These are phyloP conservation scores for Platycercus adscitus DNA, from an alignment of 2,113 vertebrate species.

Conservation along the genomic window DNA sequence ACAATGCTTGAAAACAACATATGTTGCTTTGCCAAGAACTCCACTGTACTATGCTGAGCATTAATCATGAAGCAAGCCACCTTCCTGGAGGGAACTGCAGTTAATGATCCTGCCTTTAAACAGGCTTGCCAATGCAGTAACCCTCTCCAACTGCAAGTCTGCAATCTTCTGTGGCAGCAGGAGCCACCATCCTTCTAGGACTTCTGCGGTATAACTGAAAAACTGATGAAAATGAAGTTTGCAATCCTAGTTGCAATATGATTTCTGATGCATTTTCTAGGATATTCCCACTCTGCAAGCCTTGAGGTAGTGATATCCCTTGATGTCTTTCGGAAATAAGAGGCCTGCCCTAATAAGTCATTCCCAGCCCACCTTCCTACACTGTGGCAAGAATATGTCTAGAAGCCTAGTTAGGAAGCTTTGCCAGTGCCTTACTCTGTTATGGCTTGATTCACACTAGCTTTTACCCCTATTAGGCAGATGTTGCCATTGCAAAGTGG, in stretches of 20 bases:
- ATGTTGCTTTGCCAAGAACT: constrained; percentile 12
- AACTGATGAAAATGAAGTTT: not conserved
- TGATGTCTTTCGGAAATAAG: not conserved
- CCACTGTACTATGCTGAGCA: not conserved
- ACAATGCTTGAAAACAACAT: not conserved
- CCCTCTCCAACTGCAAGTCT: rapidly evolving
- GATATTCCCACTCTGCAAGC: not conserved
- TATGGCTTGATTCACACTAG: not conserved
- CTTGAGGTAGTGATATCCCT: not conserved
- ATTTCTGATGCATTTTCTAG: not conserved
- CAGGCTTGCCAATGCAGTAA: not conserved
- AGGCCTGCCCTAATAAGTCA: not conserved
- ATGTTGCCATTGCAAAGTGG: not conserved
- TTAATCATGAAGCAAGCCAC: not conserved
- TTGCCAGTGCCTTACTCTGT: not conserved
- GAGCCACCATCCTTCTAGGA: not conserved
- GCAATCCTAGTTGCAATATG: not conserved
- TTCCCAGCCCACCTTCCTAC: not conserved
- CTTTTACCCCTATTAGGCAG: not conserved
- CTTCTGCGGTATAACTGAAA: not conserved
- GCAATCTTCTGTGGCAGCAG: not conserved
- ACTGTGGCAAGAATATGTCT: rapidly evolving
- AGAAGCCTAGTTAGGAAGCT: not conserved
- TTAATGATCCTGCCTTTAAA: not conserved
- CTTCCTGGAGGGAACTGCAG: not conserved